Evolutionary conservation across 2,888 invertebrate species (phyloP).

Genomic region (Cephus sareptanus): DNA sequence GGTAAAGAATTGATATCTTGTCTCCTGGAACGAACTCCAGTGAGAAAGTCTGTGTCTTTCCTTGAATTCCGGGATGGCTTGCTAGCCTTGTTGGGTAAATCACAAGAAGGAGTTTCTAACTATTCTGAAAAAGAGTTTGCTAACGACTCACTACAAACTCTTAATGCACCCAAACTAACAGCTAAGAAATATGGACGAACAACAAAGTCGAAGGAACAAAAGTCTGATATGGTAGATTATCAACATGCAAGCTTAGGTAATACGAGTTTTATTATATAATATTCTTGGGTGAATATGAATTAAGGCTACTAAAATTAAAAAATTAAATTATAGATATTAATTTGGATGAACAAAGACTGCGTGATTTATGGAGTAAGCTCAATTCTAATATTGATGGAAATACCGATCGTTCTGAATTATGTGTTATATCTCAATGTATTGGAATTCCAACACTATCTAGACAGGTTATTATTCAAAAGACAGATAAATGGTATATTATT

Average conservation of each 20-base stretch:
- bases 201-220: constrained; percentile 61
- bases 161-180: constrained; percentile 12
- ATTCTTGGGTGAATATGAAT: neutral
- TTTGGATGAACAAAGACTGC: constrained; percentile 71
- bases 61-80: constrained; percentile 82
- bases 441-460: constrained; percentile 75
- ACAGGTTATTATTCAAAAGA: constrained; percentile 67
- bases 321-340: constrained; percentile 38
- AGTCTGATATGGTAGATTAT: constrained; percentile 21
- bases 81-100: constrained; percentile 75
- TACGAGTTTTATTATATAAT: neutral
- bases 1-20: constrained; percentile 73
- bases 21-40: constrained; percentile 61
- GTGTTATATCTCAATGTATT: constrained; percentile 74
- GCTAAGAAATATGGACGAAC: constrained; percentile 79
- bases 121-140: constrained; percentile 13
- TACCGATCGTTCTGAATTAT: constrained; percentile 74
- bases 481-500: neutral
- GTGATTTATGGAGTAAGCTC: constrained; percentile 73
- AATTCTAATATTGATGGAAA: constrained; percentile 71
- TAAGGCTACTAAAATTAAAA: neutral
- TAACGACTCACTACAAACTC: constrained; percentile 16
- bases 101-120: constrained; percentile 36
- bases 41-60: constrained; percentile 72
- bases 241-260: constrained; percentile 26